Conservation (phyloP, 2,113 vertebrate species). For the Panthera uncia region DNA sequence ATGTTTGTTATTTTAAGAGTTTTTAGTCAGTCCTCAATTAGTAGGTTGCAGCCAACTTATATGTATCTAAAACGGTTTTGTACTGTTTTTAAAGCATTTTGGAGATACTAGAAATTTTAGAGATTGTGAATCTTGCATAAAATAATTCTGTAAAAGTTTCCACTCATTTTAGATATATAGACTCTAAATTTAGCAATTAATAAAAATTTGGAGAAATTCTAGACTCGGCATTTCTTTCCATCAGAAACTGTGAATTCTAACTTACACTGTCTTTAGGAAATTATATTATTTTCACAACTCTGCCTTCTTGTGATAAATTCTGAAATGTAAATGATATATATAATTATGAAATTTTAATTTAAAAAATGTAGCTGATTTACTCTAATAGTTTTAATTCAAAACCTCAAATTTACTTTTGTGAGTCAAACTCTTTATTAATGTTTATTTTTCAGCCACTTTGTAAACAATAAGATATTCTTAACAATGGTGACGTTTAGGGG, state of each 20-base stretch:
- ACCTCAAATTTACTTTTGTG: neutral
- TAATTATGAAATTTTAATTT: constrained; percentile 6
- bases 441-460: neutral
- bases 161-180: neutral
- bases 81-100: neutral
- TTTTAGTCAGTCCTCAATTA: constrained; percentile 7
- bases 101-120: neutral
- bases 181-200: neutral
- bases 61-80: neutral
- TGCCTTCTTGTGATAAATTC: constrained; percentile 21
- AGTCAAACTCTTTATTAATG: neutral
- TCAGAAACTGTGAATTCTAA: constrained; percentile 14
- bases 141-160: neutral
- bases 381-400: neutral
- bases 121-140: neutral
- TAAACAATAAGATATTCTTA: neutral
- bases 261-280: neutral
- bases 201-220: neutral
- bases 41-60: neutral
- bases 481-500: neutral
- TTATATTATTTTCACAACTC: constrained; percentile 4
- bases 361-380: neutral
- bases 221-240: neutral
- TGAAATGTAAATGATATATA: neutral
- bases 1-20: neutral